Evolutionary conservation across 2,888 invertebrate genomes (phyloP).

Genomic region (Temnothorax unifasciatus): DNA sequence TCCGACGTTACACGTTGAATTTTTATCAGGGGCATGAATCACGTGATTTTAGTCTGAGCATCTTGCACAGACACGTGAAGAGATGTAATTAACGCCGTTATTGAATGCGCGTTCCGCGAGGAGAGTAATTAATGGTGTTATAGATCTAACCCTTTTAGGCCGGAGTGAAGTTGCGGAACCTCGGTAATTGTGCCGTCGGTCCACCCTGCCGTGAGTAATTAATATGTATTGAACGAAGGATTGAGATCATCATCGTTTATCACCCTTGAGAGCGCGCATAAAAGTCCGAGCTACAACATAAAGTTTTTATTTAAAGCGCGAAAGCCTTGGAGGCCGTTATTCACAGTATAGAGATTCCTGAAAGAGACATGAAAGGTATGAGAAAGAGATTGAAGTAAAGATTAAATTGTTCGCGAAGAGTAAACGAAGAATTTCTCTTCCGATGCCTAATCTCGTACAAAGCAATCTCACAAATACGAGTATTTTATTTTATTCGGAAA

Average conservation of each 20-base stretch:
- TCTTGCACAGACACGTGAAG: constrained; percentile 18
- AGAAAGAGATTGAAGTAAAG: constrained; percentile 13
- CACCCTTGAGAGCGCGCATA: constrained; percentile 11
- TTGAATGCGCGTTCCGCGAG: constrained; percentile 27
- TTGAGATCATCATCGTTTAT: constrained; percentile 38
- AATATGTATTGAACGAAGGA: constrained; percentile 40
- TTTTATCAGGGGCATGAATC: constrained; percentile 16
- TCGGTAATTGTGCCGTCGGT: constrained; percentile 36
- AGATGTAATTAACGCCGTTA: constrained; percentile 46
- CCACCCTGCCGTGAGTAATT: constrained; percentile 41
- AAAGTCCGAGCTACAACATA: constrained; percentile 11
- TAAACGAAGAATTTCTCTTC: background rate
- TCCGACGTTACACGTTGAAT: background rate
- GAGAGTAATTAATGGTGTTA: constrained; percentile 47
- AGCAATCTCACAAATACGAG: background rate
- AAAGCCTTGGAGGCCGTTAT: constrained; percentile 27
- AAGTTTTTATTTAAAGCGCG: constrained; percentile 34
- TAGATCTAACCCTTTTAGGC: constrained; percentile 38
- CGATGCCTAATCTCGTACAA: background rate
- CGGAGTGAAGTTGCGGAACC: constrained; percentile 31
- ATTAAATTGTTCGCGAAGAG: constrained; percentile 31
- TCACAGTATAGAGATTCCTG: constrained; percentile 17
- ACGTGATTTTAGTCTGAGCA: background rate
- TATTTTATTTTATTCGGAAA: background rate
- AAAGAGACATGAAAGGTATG: background rate